Evolutionary conservation across 2,113 vertebrate species (phyloP).

Genomic region (Peucedramus taeniatus): DNA sequence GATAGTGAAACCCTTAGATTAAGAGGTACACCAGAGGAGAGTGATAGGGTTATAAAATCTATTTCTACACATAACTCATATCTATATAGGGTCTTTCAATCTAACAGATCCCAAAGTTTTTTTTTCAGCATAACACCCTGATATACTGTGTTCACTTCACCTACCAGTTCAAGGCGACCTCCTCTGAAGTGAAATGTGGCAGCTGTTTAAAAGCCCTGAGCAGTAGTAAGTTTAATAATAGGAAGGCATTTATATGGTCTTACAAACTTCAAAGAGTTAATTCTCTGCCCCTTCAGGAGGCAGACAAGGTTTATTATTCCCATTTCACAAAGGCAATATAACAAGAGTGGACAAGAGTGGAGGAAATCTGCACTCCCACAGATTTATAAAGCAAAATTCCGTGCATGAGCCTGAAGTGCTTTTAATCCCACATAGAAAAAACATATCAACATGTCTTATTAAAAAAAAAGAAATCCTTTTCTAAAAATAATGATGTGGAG

Average conservation of each 20-base stretch:
- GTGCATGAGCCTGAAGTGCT: constrained; percentile 34
- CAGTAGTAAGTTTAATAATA: constrained; percentile 42
- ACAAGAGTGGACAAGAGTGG: constrained; percentile 51
- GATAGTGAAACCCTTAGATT: constrained; percentile 24
- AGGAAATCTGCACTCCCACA: constrained; percentile 49
- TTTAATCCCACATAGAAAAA: constrained; percentile 45
- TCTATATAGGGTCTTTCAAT: constrained; percentile 54
- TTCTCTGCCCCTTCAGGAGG: constrained; percentile 47
- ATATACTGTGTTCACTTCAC: constrained; percentile 20
- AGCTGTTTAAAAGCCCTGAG: constrained; percentile 34
- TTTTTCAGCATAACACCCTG: not conserved
- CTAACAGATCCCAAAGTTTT: not conserved
- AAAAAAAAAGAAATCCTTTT: constrained; percentile 22
- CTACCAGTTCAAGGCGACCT: constrained; percentile 40
- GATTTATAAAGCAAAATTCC: constrained; percentile 25
- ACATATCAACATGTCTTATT: constrained; percentile 48
- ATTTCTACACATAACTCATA: constrained; percentile 39
- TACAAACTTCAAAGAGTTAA: constrained; percentile 63
- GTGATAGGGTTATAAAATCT: constrained; percentile 38
- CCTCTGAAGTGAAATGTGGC: constrained; percentile 55
- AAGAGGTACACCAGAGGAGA: constrained; percentile 37
- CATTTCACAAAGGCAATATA: constrained; percentile 62
- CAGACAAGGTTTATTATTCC: constrained; percentile 61
- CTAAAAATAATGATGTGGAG: constrained; percentile 45
- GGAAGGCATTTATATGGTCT: constrained; percentile 53